phyloP scores from a whole-genome alignment of 92 coral and sea anemone genomes.

The Zoanthus solanderi region DNA sequence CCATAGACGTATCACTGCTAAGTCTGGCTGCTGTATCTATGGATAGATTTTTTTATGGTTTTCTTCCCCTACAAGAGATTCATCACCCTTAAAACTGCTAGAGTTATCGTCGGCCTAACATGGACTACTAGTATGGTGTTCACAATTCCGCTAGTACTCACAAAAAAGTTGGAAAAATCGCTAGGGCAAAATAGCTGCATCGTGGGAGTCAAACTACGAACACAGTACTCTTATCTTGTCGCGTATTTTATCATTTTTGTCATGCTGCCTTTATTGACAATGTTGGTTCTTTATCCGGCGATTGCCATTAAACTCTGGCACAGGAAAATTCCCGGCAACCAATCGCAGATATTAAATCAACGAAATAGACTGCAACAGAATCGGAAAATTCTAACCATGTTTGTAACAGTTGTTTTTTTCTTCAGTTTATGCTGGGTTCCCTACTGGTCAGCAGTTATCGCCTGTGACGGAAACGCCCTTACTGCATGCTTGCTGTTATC shows the following conservation, averaged over 20 bases:
- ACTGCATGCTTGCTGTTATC: not conserved
- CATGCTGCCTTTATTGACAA: conserved; percentile 54
- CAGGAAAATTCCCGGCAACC: conserved; percentile 67
- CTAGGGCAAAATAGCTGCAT: conserved; percentile 34
- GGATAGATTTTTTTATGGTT: conserved; percentile 76
- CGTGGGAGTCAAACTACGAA: not conserved
- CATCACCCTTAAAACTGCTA: conserved; percentile 45
- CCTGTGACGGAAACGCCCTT: conserved; percentile 30
- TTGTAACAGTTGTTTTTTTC: conserved; percentile 58
- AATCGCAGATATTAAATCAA: conserved; percentile 51
- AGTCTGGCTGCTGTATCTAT: conserved; percentile 68
- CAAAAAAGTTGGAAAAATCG: conserved; percentile 27
- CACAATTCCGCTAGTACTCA: conserved; percentile 52
- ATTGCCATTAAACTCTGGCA: conserved; percentile 70
- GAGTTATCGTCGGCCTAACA: conserved; percentile 32
- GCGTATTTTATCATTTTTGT: conserved; percentile 54
- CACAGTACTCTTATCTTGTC: not conserved
- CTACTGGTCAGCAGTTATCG: conserved; percentile 50
- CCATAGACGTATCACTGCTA: conserved; percentile 64
- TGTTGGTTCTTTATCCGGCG: conserved; percentile 66
- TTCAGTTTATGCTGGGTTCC: conserved; percentile 78
- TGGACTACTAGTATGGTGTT: conserved; percentile 61
- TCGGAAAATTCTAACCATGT: conserved; percentile 65
- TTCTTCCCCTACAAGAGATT: conserved; percentile 67
- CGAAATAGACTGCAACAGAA: conserved; percentile 67